Percentiles rank a stretch among this genome's conserved stretches.
Evolutionary conservation across 2,113 vertebrate species (phyloP).

Genomic region (Apus apus): DNA sequence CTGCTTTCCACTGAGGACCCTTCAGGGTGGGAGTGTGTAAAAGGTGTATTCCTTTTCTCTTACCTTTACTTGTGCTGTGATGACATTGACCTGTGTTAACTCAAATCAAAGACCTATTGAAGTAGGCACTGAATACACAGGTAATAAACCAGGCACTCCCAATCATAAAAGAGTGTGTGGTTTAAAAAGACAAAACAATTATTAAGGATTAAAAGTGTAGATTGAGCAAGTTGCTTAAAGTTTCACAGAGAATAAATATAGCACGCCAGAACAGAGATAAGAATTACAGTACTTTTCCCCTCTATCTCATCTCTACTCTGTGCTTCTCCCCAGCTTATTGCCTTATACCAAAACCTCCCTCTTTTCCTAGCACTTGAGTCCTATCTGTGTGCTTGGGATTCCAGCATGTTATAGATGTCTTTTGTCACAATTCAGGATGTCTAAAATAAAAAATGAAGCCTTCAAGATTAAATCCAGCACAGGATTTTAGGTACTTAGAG

Average conservation of each 20-base stretch:
- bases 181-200: not conserved
- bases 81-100: not conserved
- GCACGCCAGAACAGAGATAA: not conserved
- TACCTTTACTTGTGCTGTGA: not conserved
- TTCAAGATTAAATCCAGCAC: constrained; percentile 66
- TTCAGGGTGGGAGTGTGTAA: not conserved
- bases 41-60: not conserved
- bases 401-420: not conserved
- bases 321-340: not conserved
- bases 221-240: not conserved
- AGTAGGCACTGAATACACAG: not conserved
- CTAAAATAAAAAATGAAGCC: constrained; percentile 62
- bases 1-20: not conserved
- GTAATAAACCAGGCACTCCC: not conserved
- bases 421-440: constrained; percentile 20
- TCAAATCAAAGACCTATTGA: not conserved
- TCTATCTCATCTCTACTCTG: not conserved
- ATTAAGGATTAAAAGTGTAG: not conserved
- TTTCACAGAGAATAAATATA: not conserved
- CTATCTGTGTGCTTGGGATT: not conserved
- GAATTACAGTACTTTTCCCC: not conserved
- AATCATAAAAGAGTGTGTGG: not conserved
- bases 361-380: not conserved
- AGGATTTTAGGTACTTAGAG: constrained; percentile 68
- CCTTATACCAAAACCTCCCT: not conserved